Percentiles rank a stretch among this genome's conserved stretches.
Conservation (phyloP, 1,140 invertebrate genomes). For the Triops longicaudatus region DNA sequence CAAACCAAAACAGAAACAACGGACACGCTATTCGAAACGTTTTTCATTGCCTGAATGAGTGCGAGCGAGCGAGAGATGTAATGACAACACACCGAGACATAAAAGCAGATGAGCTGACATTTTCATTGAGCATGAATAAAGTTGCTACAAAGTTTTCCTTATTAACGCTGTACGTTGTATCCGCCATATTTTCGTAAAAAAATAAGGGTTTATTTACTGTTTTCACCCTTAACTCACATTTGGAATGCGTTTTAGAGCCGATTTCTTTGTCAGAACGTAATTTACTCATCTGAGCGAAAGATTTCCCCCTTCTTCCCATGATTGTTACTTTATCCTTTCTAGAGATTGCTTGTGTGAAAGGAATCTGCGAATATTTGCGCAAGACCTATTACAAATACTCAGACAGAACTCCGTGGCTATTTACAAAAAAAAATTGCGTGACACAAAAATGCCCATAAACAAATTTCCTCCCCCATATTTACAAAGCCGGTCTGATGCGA, state of each 20-base stretch:
- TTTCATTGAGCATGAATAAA: not conserved
- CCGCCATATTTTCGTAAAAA: not conserved
- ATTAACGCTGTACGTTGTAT: not conserved
- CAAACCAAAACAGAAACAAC: not conserved
- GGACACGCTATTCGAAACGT: not conserved
- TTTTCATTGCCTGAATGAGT: not conserved
- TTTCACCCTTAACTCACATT: no score
- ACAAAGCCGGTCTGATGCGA: not conserved
- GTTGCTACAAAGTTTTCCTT: not conserved
- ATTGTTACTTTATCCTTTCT: not conserved
- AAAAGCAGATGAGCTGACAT: not conserved
- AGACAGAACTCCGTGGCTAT: not conserved
- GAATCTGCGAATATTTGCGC: not conserved
- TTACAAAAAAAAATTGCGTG: not conserved
- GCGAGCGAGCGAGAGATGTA: not conserved
- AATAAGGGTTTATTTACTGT: not conserved
- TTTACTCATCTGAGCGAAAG: not conserved
- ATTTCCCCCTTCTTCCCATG: not conserved
- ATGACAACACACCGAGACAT: no score
- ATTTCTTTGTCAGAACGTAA: not conserved
- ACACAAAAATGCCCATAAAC: not conserved
- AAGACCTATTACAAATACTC: constrained; percentile 10
- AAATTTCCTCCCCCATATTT: not conserved
- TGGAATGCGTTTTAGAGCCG: not conserved
- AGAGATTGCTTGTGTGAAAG: not conserved